A percentile compares a stretch with the other conserved stretches of the same genome.
Evolutionary conservation across 2,888 invertebrate genomes (phyloP).

Genomic region (Pedicia rivosa): DNA sequence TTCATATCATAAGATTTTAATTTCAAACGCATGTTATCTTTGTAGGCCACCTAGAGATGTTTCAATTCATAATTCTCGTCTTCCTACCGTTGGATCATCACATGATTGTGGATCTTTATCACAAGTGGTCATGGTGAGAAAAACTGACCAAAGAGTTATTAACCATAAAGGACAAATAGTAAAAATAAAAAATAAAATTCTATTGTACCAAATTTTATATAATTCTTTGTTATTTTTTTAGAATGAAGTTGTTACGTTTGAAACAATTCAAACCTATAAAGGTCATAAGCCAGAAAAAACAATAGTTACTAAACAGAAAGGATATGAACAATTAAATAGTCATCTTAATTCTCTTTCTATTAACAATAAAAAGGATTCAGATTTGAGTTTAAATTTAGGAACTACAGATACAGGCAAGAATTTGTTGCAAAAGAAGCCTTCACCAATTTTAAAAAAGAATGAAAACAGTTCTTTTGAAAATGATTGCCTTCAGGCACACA

Average conservation of each 20-base stretch:
- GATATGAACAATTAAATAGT: constrained; percentile 23
- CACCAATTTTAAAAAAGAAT: background rate
- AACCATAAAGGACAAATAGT: constrained; percentile 41
- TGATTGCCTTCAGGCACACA: constrained; percentile 59
- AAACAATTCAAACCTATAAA: constrained; percentile 47
- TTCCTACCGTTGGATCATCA: constrained; percentile 17
- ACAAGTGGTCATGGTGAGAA: constrained; percentile 49
- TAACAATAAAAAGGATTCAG: too few species aligned
- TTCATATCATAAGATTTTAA: too few species aligned
- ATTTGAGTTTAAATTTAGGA: constrained; percentile 26
- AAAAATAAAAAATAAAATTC: constrained; percentile 11
- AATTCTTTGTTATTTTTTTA: constrained; percentile 19
- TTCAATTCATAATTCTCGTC: constrained; percentile 17
- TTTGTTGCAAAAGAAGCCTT: constrained; percentile 5
- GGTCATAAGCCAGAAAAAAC: constrained; percentile 45
- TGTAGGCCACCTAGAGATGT: constrained; percentile 17
- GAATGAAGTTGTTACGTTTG: constrained; percentile 46
- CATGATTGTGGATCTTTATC: constrained; percentile 35
- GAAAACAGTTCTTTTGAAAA: constrained; percentile 35
- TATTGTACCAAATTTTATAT: background rate
- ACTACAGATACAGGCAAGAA: constrained; percentile 16
- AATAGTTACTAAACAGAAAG: constrained; percentile 41
- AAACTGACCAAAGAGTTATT: constrained; percentile 48
- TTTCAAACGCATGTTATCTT: too few species aligned
- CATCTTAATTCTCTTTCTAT: constrained; percentile 13